Evolutionary conservation across 2,797 vertebrate species (phyloP), one percentile per base, ranked within the genome.

Genomic region (Ptychobarbus kaznakovi): DNA sequence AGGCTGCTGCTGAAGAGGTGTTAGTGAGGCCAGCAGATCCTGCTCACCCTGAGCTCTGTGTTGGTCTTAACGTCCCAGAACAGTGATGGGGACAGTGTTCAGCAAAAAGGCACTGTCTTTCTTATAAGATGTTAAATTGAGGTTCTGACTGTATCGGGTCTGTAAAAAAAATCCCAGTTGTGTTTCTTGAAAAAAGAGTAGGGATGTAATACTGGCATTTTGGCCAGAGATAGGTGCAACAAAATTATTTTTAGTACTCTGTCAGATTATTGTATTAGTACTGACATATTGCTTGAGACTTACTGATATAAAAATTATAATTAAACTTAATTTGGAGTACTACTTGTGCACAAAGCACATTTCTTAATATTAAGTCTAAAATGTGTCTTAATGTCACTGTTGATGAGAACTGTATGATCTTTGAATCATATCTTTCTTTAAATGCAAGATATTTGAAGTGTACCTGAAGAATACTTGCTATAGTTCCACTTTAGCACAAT

Each of bases 41-140:
- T 61, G 35, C 53, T 61, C 38, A 42, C 38, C 53, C 38, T 77
- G 3, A 77, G 35, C 53, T 77, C 75, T 42, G 7, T 78, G 53
- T 42, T 61, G 75, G 6, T 25, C 53, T 0, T 53, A 35, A 53
- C 35, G 73, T 22, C 46, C 49, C 15, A 77, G 6, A 40, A 28
- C n/a, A 25, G 35, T 25, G 22, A 16, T 58, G 53, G 0, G 8
- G 56, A 56, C 7, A 58, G 12, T 40, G 51, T 76, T 78, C 35
- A 25, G 35, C 53, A 78, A 78, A 61, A 61, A 77, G 38, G 20
- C 75, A 42, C 35, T 4, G 1, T n/a, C 13, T 56, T 78, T 40
- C 22, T 42, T 8, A 61, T 78, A 61, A 61, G 35, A 78, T 61
- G 22, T 42, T 78, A 58, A 78, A 61, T 61, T 78, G 13, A 78